Evolutionary conservation across 53 echinoderm and acorn worm species (phyloP).

Genomic region (Holothuria scabra): DNA sequence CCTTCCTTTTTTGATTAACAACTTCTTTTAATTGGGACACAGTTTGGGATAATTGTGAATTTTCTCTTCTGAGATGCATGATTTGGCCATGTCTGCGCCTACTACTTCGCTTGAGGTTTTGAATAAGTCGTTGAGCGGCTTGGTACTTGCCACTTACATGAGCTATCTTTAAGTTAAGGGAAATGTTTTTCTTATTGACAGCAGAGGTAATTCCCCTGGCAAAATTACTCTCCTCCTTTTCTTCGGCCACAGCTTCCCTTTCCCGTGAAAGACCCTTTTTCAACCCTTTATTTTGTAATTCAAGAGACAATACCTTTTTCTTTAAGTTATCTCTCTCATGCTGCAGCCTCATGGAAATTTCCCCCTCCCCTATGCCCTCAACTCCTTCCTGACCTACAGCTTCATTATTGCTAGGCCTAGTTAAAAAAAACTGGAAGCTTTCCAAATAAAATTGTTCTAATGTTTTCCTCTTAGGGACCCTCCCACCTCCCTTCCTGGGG

Average conservation of each 20-base stretch:
- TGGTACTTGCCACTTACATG: neutral
- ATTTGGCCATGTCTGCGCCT: neutral
- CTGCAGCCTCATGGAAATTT: neutral
- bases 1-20: neutral
- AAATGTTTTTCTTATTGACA: neutral
- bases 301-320: neutral
- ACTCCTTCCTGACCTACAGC: neutral
- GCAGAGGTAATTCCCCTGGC: neutral
- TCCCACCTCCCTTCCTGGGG: too few relatives aligned
- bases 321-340: neutral
- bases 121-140: neutral
- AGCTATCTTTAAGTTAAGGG: neutral
- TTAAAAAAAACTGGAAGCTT: too few relatives aligned
- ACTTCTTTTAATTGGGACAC: neutral
- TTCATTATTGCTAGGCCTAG: neutral
- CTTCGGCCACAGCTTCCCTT: neutral
- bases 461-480: too few relatives aligned
- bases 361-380: neutral
- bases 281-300: too few relatives aligned
- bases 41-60: neutral
- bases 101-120: neutral
- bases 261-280: neutral
- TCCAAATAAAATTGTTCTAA: too few relatives aligned
- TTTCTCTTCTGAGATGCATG: neutral
- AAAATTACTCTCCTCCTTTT: neutral